Base-by-base conservation (phyloP, 2,113 vertebrate genomes). In the Bathybates hornii region DNA sequence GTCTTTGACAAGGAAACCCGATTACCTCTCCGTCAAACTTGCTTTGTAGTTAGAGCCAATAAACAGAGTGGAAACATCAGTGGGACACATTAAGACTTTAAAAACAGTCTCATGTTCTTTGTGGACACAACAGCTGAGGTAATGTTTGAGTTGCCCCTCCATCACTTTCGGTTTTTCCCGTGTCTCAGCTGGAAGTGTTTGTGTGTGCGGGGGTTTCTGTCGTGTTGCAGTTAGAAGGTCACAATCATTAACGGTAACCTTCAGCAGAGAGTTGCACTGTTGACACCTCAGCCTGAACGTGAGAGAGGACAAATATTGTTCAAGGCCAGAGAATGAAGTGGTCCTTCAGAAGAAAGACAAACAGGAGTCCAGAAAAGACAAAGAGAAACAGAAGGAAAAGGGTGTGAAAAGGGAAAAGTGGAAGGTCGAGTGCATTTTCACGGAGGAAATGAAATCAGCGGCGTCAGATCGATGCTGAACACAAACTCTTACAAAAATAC, bases 401-500 rank as follows among this genome's bases (percentile, higher is more conserved):
- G 57, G 50, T 2, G 29, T 82, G 66, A 87, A 68, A 52, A 71
- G 21, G 79, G 59, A 81, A 84, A 86, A 43, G 19, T 52, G 17
- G n/a, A 87, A 85, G 90, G 89, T 94, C 91, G 86, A 59, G 80
- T 29, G 9, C 24, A 87, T 82, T 88, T 89, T 86, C 90, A 32
- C 32, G 0, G 66, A 82, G 86, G 86, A 89, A 91, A 87, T 89
- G 59, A 86, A 89, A 84, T 90, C 85, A 87, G 90, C n/a, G 9
- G 54, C 68, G 56, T 84, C 32, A 84, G 86, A 91, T 84, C 38
- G 82, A 92, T 89, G 91, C 83, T 24, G 82, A 86, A 86, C 24
- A 45, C 7, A 24, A 85, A 85, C 59, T 57, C 38, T 87, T 91
- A 89, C n/a, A 92, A 91, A 84, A 93, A 93, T 59, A 91, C 82